Evolutionary conservation across 2,113 vertebrate genomes (phyloP).

Genomic region (Sceloporus undulatus): DNA sequence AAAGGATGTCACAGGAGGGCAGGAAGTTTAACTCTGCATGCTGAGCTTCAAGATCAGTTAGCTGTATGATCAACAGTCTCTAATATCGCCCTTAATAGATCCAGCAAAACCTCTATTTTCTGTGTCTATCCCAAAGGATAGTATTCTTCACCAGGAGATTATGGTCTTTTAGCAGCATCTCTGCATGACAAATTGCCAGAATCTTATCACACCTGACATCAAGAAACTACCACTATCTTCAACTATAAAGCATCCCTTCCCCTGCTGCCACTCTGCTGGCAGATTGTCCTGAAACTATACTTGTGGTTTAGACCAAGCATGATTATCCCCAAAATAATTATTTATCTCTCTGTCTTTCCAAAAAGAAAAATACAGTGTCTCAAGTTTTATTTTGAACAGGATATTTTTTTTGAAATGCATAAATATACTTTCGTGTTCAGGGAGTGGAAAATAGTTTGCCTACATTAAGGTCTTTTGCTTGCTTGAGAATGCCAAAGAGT

Average conservation of each 20-base stretch:
- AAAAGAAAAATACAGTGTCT: conserved; percentile 29
- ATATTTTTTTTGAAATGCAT: conserved; percentile 23
- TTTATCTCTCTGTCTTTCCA: conserved; percentile 26
- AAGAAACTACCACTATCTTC: background rate
- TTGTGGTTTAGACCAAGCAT: conserved; percentile 12
- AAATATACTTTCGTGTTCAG: background rate
- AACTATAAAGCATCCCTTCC: conserved; percentile 8
- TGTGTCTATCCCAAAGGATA: background rate
- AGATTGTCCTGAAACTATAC: conserved; percentile 10
- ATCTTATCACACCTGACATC: background rate
- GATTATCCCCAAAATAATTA: background rate
- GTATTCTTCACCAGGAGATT: conserved; percentile 7
- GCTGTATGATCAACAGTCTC: background rate
- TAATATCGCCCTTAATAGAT: conserved; percentile 21
- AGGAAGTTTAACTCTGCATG: background rate
- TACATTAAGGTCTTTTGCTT: conserved; percentile 51
- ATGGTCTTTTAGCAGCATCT: conserved; percentile 35
- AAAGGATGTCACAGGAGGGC: background rate
- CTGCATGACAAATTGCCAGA: background rate
- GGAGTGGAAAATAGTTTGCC: background rate
- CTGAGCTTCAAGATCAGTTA: conserved; percentile 3
- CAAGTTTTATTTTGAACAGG: conserved; percentile 33
- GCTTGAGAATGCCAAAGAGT: background rate
- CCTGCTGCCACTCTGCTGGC: background rate
- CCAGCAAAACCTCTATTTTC: conserved; percentile 17